These are phyloP conservation scores for Heteractis magnifica DNA, from an alignment of 92 coral and sea anemone species.

Conservation along the genomic window DNA sequence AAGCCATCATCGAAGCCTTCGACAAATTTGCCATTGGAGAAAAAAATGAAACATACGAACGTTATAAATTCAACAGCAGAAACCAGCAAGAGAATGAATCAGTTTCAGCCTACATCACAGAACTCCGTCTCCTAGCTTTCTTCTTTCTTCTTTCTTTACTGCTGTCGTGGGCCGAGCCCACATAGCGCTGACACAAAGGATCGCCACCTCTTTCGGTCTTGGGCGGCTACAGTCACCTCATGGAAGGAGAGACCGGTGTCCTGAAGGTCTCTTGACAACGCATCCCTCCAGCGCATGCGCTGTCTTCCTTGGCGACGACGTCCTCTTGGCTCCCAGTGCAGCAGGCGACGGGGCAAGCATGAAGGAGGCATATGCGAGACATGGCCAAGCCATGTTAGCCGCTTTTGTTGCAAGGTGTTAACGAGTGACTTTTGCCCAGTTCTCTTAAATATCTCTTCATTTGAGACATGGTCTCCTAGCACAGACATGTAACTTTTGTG, in stretches of 20 bases:
- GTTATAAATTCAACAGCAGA: too few relatives aligned
- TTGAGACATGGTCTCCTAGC: too few relatives aligned
- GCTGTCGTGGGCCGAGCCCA: not conserved
- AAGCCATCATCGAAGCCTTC: too few relatives aligned
- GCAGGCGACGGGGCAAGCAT: constrained; percentile 14
- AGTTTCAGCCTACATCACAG: too few relatives aligned
- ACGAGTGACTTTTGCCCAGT: too few relatives aligned
- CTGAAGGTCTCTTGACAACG: not conserved
- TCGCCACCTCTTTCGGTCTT: not conserved
- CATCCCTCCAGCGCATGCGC: too few relatives aligned
- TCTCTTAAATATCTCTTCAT: too few relatives aligned
- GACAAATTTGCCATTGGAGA: too few relatives aligned
- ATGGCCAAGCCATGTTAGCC: constrained; percentile 12
- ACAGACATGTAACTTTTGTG: too few relatives aligned
- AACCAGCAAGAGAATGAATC: too few relatives aligned
- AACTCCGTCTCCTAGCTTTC: too few relatives aligned
- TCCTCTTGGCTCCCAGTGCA: constrained; percentile 13
- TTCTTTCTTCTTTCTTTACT: not conserved
- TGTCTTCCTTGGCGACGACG: constrained; percentile 5
- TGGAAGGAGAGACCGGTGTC: constrained; percentile 2
- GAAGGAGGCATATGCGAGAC: constrained; percentile 3
- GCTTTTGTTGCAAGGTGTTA: not conserved
- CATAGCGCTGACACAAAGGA: not conserved
- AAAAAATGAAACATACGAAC: too few relatives aligned
- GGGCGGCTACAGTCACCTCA: not conserved